Percentiles rank a stretch among this genome's conserved stretches.
Conservation (phyloP, 2,113 vertebrate species). For the Mesitornis unicolor region DNA sequence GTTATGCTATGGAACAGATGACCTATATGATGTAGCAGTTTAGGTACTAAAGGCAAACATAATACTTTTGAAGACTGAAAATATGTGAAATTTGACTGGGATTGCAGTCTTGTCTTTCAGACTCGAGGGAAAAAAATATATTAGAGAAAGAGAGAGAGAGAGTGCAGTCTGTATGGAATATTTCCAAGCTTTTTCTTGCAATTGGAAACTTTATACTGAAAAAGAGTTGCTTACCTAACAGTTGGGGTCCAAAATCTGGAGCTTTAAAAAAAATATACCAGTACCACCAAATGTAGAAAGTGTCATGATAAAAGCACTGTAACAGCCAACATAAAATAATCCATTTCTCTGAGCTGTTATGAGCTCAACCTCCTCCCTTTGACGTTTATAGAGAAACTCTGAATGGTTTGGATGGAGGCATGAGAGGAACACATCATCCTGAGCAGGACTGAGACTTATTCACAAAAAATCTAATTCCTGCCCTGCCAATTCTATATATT, state of each 20-base stretch:
- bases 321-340: neutral
- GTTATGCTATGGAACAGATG: neutral
- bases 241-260: neutral
- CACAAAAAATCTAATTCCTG: neutral
- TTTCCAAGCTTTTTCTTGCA: neutral
- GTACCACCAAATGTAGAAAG: neutral
- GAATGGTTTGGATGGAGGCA: neutral
- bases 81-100: neutral
- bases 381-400: neutral
- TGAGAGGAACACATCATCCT: neutral
- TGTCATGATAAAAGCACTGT: neutral
- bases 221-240: neutral
- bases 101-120: neutral
- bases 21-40: neutral
- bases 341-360: neutral
- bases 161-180: fast-evolving
- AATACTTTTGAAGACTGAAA: neutral
- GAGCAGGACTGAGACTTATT: neutral
- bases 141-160: neutral
- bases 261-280: neutral
- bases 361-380: neutral
- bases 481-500: neutral
- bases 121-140: neutral
- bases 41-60: neutral
- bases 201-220: neutral